Evolutionary conservation across 1,140 invertebrate species (phyloP).

Genomic region (Andricus grossulariae): DNA sequence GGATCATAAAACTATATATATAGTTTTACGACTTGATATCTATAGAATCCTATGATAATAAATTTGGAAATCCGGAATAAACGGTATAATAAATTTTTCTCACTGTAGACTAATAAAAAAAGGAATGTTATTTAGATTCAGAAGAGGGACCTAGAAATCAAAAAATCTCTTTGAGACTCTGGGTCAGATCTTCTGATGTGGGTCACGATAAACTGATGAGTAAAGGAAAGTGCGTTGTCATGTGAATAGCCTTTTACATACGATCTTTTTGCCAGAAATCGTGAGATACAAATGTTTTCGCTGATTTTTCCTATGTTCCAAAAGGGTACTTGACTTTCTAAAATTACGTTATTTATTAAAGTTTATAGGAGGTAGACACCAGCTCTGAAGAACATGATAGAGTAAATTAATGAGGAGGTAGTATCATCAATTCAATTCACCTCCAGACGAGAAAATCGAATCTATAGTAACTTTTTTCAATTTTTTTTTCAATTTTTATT

Average conservation of each 20-base stretch:
- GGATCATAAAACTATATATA: no score
- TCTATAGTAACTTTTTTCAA: no score
- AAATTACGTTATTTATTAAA: neutral
- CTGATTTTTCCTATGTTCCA: neutral
- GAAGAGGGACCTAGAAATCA: neutral
- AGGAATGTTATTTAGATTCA: constrained; percentile 4
- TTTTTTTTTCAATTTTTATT: no score
- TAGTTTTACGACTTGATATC: no score
- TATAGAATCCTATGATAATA: no score
- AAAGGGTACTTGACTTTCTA: neutral
- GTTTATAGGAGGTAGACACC: neutral
- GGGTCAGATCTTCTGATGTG: constrained; percentile 7
- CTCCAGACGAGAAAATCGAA: no score
- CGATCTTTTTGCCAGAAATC: neutral
- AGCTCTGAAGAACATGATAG: no score
- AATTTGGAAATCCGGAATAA: no score
- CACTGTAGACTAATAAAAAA: neutral
- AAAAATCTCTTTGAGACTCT: constrained; percentile 3
- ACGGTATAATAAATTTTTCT: no score
- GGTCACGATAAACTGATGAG: constrained; percentile 4
- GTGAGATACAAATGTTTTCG: neutral
- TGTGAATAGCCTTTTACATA: neutral
- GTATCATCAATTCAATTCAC: no score
- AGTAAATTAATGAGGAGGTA: no score
- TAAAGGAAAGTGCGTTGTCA: neutral